Evolutionary conservation across 2,888 invertebrate genomes (phyloP).

Genomic region (Tuta absoluta): DNA sequence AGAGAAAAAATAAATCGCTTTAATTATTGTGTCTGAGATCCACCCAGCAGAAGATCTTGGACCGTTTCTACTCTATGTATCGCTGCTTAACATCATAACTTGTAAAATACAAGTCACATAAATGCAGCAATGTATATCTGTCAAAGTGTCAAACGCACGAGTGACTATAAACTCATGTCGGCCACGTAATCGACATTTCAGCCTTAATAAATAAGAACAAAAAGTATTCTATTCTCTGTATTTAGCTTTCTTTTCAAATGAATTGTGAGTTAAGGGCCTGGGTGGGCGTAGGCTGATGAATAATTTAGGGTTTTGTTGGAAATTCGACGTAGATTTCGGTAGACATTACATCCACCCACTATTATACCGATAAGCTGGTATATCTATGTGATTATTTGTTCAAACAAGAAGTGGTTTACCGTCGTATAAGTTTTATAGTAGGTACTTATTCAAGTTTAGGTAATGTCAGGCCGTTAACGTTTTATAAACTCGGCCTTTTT

Average conservation of each 20-base stretch:
- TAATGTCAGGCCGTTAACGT: too few species aligned
- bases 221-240: not conserved
- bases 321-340: not conserved
- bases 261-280: not conserved
- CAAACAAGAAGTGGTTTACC: not conserved
- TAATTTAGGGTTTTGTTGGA: not conserved
- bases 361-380: not conserved
- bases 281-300: not conserved
- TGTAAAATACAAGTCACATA: too few species aligned
- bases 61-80: not conserved
- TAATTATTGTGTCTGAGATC: constrained; percentile 5
- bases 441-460: too few species aligned
- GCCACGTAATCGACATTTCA: too few species aligned
- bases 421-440: too few species aligned
- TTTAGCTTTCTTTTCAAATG: not conserved
- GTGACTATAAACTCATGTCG: too few species aligned
- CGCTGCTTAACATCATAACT: too few species aligned
- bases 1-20: constrained; percentile 1
- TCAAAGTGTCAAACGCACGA: too few species aligned
- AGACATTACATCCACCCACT: not conserved
- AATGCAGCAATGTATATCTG: too few species aligned
- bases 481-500: too few species aligned
- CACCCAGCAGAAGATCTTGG: not conserved
- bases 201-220: not conserved
- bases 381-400: not conserved